Evolutionary conservation across 2,113 vertebrate genomes (phyloP).

Genomic region (Anhinga rufa): DNA sequence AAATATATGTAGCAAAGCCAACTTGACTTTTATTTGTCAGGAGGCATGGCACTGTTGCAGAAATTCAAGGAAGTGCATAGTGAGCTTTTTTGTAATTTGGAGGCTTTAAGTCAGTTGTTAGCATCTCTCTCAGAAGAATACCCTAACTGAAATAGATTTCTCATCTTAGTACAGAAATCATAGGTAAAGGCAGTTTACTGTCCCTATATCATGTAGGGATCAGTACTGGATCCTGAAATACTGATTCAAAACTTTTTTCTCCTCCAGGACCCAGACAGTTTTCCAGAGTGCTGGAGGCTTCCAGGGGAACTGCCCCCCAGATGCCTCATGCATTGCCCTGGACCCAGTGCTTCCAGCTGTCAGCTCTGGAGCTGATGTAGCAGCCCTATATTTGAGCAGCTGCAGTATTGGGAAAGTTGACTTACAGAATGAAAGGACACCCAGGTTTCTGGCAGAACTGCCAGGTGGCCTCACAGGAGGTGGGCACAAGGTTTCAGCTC

Average conservation of each 20-base stretch:
- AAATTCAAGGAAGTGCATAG: background rate
- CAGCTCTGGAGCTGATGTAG: background rate
- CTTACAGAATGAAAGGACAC: background rate
- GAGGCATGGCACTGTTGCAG: background rate
- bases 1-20: background rate
- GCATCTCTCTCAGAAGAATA: background rate
- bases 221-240: background rate
- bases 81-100: background rate
- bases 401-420: background rate
- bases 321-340: background rate
- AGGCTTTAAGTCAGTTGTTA: background rate
- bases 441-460: background rate
- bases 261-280: background rate
- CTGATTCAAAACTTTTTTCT: background rate
- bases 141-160: background rate
- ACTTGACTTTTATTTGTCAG: background rate
- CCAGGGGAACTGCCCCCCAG: background rate
- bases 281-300: background rate
- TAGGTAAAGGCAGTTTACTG: background rate
- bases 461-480: conserved; percentile 12
- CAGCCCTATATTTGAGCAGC: background rate
- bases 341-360: background rate
- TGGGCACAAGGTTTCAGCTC: background rate
- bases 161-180: background rate
- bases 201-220: background rate